A percentile compares a stretch with the other conserved stretches of the same genome.
These are phyloP conservation scores for Xylocampa areola DNA, from an alignment of 2,888 invertebrate species.

Conservation along the genomic window DNA sequence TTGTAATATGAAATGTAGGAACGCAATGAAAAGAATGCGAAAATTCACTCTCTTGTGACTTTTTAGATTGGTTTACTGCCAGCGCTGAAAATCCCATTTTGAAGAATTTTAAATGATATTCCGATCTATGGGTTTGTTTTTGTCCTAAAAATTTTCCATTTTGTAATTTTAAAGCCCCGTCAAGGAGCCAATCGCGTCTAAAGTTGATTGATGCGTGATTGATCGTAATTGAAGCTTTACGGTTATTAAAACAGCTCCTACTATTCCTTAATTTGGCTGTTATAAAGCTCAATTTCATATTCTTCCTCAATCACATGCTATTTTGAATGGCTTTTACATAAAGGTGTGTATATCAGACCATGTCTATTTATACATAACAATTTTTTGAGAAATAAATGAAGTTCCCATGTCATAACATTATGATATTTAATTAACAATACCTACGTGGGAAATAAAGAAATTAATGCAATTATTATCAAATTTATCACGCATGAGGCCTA, in stretches of 20 bases:
- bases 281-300: constrained; percentile 59
- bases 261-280: constrained; percentile 55
- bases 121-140: constrained; percentile 29
- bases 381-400: constrained; percentile 40
- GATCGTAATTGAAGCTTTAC: constrained; percentile 34
- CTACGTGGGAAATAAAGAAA: constrained; percentile 35
- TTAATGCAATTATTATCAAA: constrained; percentile 26
- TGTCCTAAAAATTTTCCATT: constrained; percentile 45
- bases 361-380: constrained; percentile 54
- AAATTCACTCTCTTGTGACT: constrained; percentile 40
- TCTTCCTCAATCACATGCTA: constrained; percentile 59
- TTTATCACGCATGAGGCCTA: constrained; percentile 48
- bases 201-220: constrained; percentile 24
- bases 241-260: constrained; percentile 46
- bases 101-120: constrained; percentile 18
- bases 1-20: constrained; percentile 59
- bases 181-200: constrained; percentile 33
- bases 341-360: constrained; percentile 41
- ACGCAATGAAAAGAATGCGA: constrained; percentile 44
- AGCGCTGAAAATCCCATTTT: constrained; percentile 35
- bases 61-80: constrained; percentile 31
- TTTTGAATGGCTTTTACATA: constrained; percentile 56
- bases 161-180: constrained; percentile 37
- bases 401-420: constrained; percentile 58
- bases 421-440: constrained; percentile 13